phyloP scores from a whole-genome alignment of 2,888 invertebrate genomes.

The Ectropis crepuscularia region DNA sequence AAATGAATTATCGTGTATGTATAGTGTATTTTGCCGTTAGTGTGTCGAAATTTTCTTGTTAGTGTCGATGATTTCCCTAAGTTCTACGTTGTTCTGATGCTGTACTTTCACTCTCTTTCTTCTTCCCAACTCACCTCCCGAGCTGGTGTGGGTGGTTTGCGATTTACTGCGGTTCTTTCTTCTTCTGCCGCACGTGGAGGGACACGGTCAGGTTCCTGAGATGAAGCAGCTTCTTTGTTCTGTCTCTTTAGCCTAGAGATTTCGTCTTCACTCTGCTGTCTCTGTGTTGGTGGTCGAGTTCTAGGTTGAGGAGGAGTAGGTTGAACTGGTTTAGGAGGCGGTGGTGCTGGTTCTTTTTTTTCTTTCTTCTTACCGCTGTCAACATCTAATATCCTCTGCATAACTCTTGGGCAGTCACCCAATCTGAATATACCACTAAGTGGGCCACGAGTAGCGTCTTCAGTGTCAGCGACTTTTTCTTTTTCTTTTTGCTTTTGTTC shows the following conservation, averaged over 20 bases:
- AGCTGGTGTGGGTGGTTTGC: slow-evolving; percentile 88
- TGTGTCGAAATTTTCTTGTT: slow-evolving; percentile 75
- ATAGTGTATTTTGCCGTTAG: slow-evolving; percentile 81
- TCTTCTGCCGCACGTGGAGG: slow-evolving; percentile 81
- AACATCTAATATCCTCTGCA: slow-evolving; percentile 94
- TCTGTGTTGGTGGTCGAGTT: slow-evolving; percentile 86
- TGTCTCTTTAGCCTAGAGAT: slow-evolving; percentile 94
- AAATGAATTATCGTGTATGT: slow-evolving; percentile 65
- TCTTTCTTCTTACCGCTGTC: slow-evolving; percentile 91
- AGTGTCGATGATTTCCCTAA: slow-evolving; percentile 79
- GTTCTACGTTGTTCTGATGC: slow-evolving; percentile 70
- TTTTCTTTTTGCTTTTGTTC: slow-evolving; percentile 86
- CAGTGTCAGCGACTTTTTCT: slow-evolving; percentile 93
- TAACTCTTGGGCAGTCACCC: slow-evolving; percentile 94
- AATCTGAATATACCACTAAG: slow-evolving; percentile 95
- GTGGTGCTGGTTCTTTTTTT: slow-evolving; percentile 87
- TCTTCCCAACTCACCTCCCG: slow-evolving; percentile 91
- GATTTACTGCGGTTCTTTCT: slow-evolving; percentile 85
- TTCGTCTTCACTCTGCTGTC: slow-evolving; percentile 95
- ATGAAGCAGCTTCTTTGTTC: slow-evolving; percentile 89
- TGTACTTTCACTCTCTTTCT: slow-evolving; percentile 69
- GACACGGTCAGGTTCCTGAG: slow-evolving; percentile 85
- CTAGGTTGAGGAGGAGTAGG: slow-evolving; percentile 84
- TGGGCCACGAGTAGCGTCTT: slow-evolving; percentile 94
- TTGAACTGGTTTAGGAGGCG: slow-evolving; percentile 82